Evolutionary conservation across 1,140 invertebrate species (phyloP).

Genomic region (Augochlora pura): DNA sequence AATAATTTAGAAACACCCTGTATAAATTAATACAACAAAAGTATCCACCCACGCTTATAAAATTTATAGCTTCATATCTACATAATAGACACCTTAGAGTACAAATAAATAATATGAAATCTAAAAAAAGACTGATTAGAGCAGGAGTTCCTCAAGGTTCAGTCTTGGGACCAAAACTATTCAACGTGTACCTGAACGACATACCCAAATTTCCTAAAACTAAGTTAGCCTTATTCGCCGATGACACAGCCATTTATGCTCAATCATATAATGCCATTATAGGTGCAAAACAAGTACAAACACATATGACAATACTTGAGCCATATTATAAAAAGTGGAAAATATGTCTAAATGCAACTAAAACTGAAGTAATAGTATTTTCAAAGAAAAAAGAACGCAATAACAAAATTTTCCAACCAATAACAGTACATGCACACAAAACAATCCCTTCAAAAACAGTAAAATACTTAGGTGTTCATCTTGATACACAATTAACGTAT

Average conservation of each 20-base stretch:
- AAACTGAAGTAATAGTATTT: slow-evolving; percentile 65
- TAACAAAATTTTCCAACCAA: slow-evolving; percentile 6
- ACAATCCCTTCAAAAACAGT: not conserved
- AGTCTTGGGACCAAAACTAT: not conserved
- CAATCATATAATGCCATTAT: not conserved
- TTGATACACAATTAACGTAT: not conserved
- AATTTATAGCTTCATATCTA: no score
- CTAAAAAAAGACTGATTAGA: not conserved
- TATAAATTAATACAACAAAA: no score
- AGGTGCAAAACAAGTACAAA: slow-evolving; percentile 64
- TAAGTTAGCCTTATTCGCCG: not conserved
- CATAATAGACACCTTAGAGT: no score
- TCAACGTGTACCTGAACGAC: not conserved
- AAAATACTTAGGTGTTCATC: not conserved
- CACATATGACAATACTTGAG: slow-evolving; percentile 56
- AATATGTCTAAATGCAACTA: slow-evolving; percentile 44
- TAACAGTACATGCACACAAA: not conserved
- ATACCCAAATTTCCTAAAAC: not conserved
- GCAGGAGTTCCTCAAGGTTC: not conserved
- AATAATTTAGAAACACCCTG: no score
- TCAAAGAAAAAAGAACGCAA: not conserved
- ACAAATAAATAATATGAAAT: not conserved
- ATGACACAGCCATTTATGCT: not conserved
- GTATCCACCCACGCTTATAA: no score
- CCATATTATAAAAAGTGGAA: slow-evolving; percentile 64